Evolutionary conservation across 1,140 invertebrate species (phyloP), one percentile per base, ranked within the genome.

Genomic region (Andrena cerasifolii): DNA sequence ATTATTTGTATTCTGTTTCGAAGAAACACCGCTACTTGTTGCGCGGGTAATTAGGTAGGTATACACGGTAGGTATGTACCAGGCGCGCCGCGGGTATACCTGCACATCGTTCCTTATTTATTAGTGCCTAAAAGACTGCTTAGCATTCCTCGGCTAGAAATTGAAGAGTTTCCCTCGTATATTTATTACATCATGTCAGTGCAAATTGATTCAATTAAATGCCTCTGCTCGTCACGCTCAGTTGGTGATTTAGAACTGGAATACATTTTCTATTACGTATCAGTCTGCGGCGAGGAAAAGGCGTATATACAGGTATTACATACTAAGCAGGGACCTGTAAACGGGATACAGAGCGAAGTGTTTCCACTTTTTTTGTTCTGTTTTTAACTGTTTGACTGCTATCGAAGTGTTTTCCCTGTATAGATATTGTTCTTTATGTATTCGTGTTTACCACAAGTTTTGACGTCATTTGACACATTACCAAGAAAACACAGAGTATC

Each of bases 31-130:
- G 43, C 65, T 6, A 33, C 67, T 49, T 40, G 67, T 65, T 40
- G 54, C 28, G 14, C 43, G 43, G 71, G 8, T 68, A 76, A 81
- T 82, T 77, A 77, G n/a, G n/a, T n/a, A n/a, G n/a, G n/a, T n/a
- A n/a, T n/a, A n/a, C n/a, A n/a, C n/a, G n/a, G n/a, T n/a, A n/a
- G n/a, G n/a, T 58, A 45, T 36, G 24, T 71, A 45, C 47, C 72
- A 45, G 14, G 36, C 31, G 61, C 67, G 51, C 53, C 36, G 49
- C 45, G 14, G 31, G 40, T 63, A 26, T 56, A n/a, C n/a, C n/a
- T n/a, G 28, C 40, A 71, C 28, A 75, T 70, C 77, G 72, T 77
- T 68, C 49, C 63, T 28, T 59, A 68, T 24, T 76, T 59, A 36
- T 49, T 68, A 40, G 49, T 26, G 12, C 26, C n/a, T 54, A 66